A percentile compares a stretch with the other conserved stretches of the same genome.
phyloP scores from a whole-genome alignment of 1,140 invertebrate genomes.

The Drosophila teissieri region DNA sequence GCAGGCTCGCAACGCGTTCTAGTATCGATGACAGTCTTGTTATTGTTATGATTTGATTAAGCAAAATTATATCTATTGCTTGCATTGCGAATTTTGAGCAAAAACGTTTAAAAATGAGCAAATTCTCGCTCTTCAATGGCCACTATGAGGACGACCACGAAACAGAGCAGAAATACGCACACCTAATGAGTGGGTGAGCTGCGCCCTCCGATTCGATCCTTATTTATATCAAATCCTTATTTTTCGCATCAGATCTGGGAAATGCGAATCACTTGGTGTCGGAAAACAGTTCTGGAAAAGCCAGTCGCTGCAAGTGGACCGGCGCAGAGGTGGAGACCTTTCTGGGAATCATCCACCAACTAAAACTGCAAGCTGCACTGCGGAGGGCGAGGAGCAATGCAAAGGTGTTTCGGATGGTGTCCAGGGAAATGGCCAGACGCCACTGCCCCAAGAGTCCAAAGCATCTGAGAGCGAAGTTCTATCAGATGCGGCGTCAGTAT shows the following conservation, averaged over 20 bases:
- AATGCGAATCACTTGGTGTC: not conserved
- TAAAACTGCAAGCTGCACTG: constrained; percentile 47
- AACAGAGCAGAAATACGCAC: constrained; percentile 51
- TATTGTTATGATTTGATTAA: too few species aligned
- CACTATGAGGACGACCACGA: constrained; percentile 19
- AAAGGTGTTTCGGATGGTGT: constrained; percentile 53
- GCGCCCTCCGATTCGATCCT: not conserved
- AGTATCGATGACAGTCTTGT: too few species aligned
- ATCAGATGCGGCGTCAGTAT: constrained; percentile 46
- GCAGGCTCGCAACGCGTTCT: too few species aligned
- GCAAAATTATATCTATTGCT: too few species aligned
- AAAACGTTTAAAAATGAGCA: constrained; percentile 7
- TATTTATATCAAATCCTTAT: not conserved
- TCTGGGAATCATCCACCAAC: constrained; percentile 26
- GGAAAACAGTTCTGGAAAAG: constrained; percentile 6
- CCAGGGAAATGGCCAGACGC: constrained; percentile 44
- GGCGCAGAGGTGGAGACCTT: constrained; percentile 48
- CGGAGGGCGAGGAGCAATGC: constrained; percentile 40
- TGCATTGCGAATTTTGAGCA: too few species aligned
- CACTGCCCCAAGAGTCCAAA: constrained; percentile 40
- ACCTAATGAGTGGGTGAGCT: constrained; percentile 37
- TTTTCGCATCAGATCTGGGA: constrained; percentile 3
- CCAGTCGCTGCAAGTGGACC: constrained; percentile 30
- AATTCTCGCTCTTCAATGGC: constrained; percentile 2
- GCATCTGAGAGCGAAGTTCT: constrained; percentile 51